Evolutionary conservation across 2,888 invertebrate species (phyloP).

Genomic region (Pristionchus japonicus): DNA sequence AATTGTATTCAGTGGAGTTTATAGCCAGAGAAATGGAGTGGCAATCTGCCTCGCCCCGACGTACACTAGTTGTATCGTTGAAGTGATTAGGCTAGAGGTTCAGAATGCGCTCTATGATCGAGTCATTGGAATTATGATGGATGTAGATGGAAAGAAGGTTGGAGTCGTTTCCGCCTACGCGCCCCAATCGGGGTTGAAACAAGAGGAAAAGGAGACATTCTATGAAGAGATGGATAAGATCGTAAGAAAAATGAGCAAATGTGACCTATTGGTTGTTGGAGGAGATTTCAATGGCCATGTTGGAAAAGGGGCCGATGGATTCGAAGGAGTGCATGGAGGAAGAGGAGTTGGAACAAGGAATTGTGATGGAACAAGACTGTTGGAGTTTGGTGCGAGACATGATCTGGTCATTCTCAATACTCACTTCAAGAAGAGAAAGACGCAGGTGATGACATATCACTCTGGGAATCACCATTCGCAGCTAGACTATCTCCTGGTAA

Average conservation of each 20-base stretch:
- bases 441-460: conserved; percentile 2
- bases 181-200: background rate
- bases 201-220: no score
- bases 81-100: background rate
- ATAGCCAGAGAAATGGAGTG: conserved; percentile 1
- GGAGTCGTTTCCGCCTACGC: background rate
- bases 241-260: background rate
- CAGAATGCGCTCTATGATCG: background rate
- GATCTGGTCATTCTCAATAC: background rate
- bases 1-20: background rate
- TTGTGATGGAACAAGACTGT: no score
- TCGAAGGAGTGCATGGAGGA: background rate
- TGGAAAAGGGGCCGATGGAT: background rate
- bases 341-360: background rate
- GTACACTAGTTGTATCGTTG: background rate
- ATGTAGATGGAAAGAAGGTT: background rate
- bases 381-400: conserved; percentile 28
- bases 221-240: conserved; percentile 17
- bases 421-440: background rate
- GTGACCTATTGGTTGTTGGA: background rate
- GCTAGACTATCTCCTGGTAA: background rate
- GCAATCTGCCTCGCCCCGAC: background rate
- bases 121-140: background rate
- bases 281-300: background rate
- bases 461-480: background rate